Percentiles rank a stretch among this genome's conserved stretches.
phyloP scores from a whole-genome alignment of 2,797 vertebrate species.

The Gadopsis bispinosus region DNA sequence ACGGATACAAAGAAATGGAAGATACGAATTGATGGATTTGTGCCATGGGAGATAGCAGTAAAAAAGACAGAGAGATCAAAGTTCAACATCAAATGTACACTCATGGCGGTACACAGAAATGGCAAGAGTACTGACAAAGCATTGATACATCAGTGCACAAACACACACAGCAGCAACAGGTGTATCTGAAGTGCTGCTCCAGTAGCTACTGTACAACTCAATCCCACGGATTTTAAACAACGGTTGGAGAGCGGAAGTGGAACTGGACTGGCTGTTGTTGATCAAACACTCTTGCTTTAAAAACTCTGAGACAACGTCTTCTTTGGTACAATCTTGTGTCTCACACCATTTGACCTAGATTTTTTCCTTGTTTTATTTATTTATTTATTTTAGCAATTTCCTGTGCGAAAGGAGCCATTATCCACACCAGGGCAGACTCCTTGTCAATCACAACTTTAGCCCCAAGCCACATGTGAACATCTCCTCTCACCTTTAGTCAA shows the following conservation, averaged over 20 bases:
- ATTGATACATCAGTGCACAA: background rate
- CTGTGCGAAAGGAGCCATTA: background rate
- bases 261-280: background rate
- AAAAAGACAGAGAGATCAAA: slow-evolving; percentile 13
- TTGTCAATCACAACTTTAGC: slow-evolving; percentile 10
- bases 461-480: background rate
- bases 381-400: slow-evolving; percentile 8
- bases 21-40: slow-evolving; percentile 3
- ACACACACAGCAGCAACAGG: slow-evolving; percentile 39
- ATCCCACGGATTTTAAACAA: background rate
- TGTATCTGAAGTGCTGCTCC: slow-evolving; percentile 29
- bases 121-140: slow-evolving; percentile 6
- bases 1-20: background rate
- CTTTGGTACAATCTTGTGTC: background rate
- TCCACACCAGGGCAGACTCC: background rate
- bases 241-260: background rate
- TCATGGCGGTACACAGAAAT: slow-evolving; percentile 20
- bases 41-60: background rate
- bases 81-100: slow-evolving; percentile 40
- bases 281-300: slow-evolving; percentile 6
- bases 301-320: background rate
- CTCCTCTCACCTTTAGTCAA: slow-evolving; percentile 25
- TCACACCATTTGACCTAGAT: background rate
- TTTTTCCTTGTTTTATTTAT: background rate
- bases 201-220: background rate